Evolutionary conservation across 2,888 invertebrate genomes (phyloP).

Genomic region (Dasysyrphus tricinctus): DNA sequence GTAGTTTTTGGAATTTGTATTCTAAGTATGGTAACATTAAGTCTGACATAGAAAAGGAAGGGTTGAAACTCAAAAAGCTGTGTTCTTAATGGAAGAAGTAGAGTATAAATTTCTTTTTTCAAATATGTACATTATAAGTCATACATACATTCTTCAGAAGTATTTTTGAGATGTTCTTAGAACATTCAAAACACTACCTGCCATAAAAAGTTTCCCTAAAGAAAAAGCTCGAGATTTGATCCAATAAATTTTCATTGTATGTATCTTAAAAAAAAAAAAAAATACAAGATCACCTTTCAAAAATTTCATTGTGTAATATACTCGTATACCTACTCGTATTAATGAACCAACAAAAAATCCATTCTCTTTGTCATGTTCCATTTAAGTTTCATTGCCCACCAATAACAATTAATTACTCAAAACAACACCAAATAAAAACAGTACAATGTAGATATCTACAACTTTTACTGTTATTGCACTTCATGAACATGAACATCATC

Average conservation of each 20-base stretch:
- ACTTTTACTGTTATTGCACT: slow-evolving; percentile 46
- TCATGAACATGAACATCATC: not conserved
- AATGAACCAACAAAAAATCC: slow-evolving; percentile 18
- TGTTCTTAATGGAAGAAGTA: too few relatives aligned
- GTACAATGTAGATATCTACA: not conserved
- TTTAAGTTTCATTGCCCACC: slow-evolving; percentile 9
- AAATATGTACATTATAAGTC: too few relatives aligned
- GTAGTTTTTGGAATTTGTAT: too few relatives aligned
- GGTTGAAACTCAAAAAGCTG: too few relatives aligned
- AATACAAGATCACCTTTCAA: slow-evolving; percentile 14
- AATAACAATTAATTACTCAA: slow-evolving; percentile 18
- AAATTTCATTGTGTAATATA: slow-evolving; percentile 4
- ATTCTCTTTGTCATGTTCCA: slow-evolving; percentile 39
- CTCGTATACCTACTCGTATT: not conserved
- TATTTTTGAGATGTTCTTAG: too few relatives aligned
- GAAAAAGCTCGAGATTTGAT: too few relatives aligned
- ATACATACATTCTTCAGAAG: too few relatives aligned
- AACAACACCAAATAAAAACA: not conserved
- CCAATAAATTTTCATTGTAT: not conserved
- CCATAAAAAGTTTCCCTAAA: too few relatives aligned
- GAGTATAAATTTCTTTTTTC: too few relatives aligned
- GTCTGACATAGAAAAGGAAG: too few relatives aligned
- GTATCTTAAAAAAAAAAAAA: not conserved
- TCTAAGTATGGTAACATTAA: too few relatives aligned
- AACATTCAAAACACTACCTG: too few relatives aligned